Percentiles rank a stretch among this genome's conserved stretches.
Evolutionary conservation across 2,888 invertebrate genomes (phyloP).

Genomic region (Cynaeus angustus): DNA sequence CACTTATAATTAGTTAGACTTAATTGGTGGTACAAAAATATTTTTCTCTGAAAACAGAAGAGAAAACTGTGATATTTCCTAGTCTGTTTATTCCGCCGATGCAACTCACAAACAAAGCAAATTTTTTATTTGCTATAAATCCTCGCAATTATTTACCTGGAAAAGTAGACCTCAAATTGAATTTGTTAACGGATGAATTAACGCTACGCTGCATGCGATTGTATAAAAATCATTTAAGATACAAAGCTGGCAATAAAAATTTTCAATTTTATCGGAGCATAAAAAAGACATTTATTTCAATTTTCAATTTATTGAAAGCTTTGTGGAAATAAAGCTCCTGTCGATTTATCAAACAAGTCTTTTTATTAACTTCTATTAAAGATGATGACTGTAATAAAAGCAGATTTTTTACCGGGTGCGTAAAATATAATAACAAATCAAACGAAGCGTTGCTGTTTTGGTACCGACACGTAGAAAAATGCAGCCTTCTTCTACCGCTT

Average conservation of each 20-base stretch:
- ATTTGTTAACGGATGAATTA: too few species aligned
- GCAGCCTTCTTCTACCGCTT: background rate
- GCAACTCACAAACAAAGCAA: too few species aligned
- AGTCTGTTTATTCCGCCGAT: too few species aligned
- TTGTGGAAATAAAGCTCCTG: slow-evolving; percentile 16
- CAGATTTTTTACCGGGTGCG: slow-evolving; percentile 9
- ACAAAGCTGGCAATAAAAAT: slow-evolving; percentile 25
- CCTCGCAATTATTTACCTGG: too few species aligned
- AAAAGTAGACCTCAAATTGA: too few species aligned
- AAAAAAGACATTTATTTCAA: slow-evolving; percentile 33
- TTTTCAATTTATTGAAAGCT: slow-evolving; percentile 23
- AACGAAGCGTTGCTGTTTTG: background rate
- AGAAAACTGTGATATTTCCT: too few species aligned
- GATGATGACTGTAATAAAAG: slow-evolving; percentile 11
- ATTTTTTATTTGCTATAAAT: too few species aligned
- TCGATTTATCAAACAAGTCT: slow-evolving; percentile 18
- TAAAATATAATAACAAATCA: slow-evolving; percentile 2
- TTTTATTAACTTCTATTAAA: slow-evolving; percentile 15
- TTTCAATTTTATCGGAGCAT: slow-evolving; percentile 21
- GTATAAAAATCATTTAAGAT: slow-evolving; percentile 12
- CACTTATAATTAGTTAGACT: too few species aligned
- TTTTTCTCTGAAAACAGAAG: too few species aligned
- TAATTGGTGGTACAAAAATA: too few species aligned
- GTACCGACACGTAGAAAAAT: too few species aligned
- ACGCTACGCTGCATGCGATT: background rate